Conservation (phyloP, 1,140 invertebrate species). For the Drosophila lacteicornis region DNA sequence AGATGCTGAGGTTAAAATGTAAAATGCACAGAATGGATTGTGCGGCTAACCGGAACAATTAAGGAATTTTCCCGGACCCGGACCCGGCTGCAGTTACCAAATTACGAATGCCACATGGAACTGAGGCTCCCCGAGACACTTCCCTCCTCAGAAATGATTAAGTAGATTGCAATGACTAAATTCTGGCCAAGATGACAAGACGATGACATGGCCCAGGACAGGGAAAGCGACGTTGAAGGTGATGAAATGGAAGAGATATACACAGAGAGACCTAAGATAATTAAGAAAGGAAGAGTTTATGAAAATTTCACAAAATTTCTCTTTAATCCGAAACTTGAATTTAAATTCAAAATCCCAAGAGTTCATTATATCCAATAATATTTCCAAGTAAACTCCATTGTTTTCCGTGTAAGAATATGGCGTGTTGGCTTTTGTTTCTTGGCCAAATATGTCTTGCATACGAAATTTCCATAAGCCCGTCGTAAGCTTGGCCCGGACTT, state of each 20-base stretch:
- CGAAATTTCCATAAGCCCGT: constrained; percentile 62
- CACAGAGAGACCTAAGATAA: background rate
- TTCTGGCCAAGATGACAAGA: constrained; percentile 68
- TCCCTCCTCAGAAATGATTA: constrained; percentile 67
- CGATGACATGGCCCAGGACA: constrained; percentile 54
- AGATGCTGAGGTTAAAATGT: constrained; percentile 81
- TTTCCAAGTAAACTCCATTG: background rate
- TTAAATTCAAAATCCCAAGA: too few species aligned
- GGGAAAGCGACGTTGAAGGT: constrained; percentile 25
- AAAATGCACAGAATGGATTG: constrained; percentile 84
- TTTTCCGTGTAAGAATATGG: constrained; percentile 42
- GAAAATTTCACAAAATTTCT: too few species aligned
- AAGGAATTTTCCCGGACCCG: constrained; percentile 69
- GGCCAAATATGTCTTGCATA: constrained; percentile 72
- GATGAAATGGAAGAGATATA: constrained; percentile 19
- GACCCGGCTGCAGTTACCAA: constrained; percentile 50
- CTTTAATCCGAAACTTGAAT: too few species aligned
- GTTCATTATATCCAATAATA: too few species aligned
- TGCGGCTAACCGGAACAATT: constrained; percentile 83
- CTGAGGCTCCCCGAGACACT: background rate
- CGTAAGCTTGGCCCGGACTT: constrained; percentile 17
- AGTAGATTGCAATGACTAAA: constrained; percentile 82
- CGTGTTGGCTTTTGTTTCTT: constrained; percentile 76
- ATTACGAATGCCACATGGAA: constrained; percentile 70
- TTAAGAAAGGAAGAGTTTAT: background rate